Conservation (phyloP, 2,113 vertebrate genomes). For the Tragelaphus strepsiceros region DNA sequence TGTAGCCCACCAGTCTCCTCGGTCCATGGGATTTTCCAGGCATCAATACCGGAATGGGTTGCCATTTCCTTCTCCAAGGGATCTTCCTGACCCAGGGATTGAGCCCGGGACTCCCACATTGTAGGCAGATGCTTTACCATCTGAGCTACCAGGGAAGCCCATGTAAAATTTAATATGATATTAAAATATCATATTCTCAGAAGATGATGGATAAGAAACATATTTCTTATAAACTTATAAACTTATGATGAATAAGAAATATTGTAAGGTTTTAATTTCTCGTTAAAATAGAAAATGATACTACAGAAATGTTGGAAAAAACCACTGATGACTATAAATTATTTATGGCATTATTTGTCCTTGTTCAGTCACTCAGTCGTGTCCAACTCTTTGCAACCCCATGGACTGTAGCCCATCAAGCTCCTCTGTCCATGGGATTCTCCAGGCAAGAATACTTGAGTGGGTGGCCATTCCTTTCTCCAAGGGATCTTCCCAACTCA, state of each 20-base stretch:
- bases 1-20: too few relatives aligned
- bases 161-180: background rate
- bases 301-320: background rate
- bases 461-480: background rate
- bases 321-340: background rate
- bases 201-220: background rate
- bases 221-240: too few relatives aligned
- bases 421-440: background rate
- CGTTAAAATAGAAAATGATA: background rate
- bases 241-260: too few relatives aligned
- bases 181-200: background rate
- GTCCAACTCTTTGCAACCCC: background rate
- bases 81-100: too few relatives aligned
- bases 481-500: background rate
- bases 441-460: background rate
- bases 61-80: too few relatives aligned
- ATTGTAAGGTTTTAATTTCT: background rate
- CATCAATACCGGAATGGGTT: too few relatives aligned
- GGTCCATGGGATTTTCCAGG: too few relatives aligned
- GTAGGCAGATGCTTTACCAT: too few relatives aligned
- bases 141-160: too few relatives aligned
- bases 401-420: background rate
- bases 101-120: too few relatives aligned
- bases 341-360: background rate
- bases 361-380: background rate